Base-by-base conservation (phyloP, 2,888 invertebrate genomes). In the Parochlus steinenii region DNA sequence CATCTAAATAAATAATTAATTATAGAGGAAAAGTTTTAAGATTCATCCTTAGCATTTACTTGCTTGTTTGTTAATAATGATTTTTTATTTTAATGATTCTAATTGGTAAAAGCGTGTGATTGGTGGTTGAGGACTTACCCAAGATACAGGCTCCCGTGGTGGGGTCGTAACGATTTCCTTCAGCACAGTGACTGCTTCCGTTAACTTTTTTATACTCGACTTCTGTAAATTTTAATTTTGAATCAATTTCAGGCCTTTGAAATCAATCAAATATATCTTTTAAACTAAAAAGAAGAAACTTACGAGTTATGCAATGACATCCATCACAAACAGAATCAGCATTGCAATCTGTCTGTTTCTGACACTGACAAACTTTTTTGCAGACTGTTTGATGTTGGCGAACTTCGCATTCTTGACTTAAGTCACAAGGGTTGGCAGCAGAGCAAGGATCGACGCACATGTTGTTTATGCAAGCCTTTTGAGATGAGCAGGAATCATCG, bases 371-470 rank as follows among this genome's bases (percentile, higher is more conserved):
- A 39, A 74, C 74, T 65, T 74, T 75, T 25, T 77, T 72, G 53
- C 87, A 89, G 40, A 82, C 75, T 6, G 86, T 79, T 52, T 79
- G 76, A 54, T 87, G 87, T 47, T 81, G 66, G 47, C 79, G 67
- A 29, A 87, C 82, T 46, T 76, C 75, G 51, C 87, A 89, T 45
- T 81, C 76, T 47, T 86, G 80, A 33, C 73, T 69, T 27, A 64
- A 57, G 17, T 67, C 61, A 52, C 87, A 89, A 3, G 82, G 83
- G 42, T 80, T 75, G 16, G 64, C 70, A 53, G 65, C 64, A 10
- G 70, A 66, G 56, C 87, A 89, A 15, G 87, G 87, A 58, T 85
- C 83, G 41, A 74, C 68, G 51, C 89, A 89, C 44, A 74, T 69
- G 14, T 74, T 70, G 51, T 72, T 71, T 47, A 85, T 65, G 55